phyloP scores from a whole-genome alignment of 2,797 vertebrate species.

The Poeciliopsis infans region DNA sequence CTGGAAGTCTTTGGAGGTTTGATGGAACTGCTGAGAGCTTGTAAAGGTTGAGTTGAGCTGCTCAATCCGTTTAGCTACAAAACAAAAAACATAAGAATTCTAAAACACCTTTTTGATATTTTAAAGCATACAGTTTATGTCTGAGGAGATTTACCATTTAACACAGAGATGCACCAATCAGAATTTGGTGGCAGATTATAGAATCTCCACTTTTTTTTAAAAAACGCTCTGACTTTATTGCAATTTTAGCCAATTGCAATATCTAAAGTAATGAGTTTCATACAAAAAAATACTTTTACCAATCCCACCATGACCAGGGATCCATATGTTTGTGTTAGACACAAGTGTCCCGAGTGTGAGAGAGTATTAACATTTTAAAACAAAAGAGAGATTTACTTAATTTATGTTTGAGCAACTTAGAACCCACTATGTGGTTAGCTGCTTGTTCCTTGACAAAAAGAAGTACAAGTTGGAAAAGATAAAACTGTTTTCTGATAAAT shows the following conservation, averaged over 20 bases:
- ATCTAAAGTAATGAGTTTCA: neutral
- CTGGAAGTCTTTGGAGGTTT: constrained; percentile 93
- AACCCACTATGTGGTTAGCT: neutral
- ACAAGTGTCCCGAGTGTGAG: neutral
- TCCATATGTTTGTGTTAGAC: neutral
- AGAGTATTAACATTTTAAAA: neutral
- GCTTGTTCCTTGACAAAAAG: neutral
- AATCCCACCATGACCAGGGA: neutral
- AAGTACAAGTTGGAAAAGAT: neutral
- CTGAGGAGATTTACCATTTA: constrained; percentile 20
- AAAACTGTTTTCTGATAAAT: neutral
- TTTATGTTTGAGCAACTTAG: neutral
- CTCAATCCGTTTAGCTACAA: constrained; percentile 86
- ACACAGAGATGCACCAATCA: constrained; percentile 5
- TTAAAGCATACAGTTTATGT: neutral
- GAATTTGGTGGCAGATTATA: neutral
- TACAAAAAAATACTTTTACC: neutral
- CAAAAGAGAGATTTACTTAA: neutral
- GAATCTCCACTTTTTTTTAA: neutral
- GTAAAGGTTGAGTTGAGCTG: constrained; percentile 91
- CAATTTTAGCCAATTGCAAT: neutral
- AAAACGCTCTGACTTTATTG: neutral
- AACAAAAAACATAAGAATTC: constrained; percentile 25
- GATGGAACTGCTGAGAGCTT: constrained; percentile 95
- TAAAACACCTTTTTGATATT: neutral